phyloP scores from a whole-genome alignment of 37 sponge, comb jelly and placozoan genomes.

The Eunapius fragilis region DNA sequence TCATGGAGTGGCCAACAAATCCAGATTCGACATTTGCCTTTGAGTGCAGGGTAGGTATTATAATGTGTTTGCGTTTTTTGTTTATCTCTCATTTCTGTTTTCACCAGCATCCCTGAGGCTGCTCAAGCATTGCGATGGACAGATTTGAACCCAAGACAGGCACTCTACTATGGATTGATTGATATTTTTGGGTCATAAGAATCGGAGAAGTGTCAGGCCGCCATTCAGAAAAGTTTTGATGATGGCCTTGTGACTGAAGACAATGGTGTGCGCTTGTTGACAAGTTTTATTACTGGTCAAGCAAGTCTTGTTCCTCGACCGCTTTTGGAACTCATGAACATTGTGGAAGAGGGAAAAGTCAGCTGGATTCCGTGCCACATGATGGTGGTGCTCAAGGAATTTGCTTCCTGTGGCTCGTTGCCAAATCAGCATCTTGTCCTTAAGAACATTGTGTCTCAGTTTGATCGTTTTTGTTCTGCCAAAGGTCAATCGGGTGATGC shows the following conservation, averaged over 20 bases:
- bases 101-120: too few relatives aligned
- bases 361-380: background rate
- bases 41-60: too few relatives aligned
- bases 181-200: too few relatives aligned
- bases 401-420: background rate
- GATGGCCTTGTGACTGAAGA: background rate
- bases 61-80: too few relatives aligned
- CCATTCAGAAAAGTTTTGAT: background rate
- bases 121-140: too few relatives aligned
- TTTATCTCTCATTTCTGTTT: too few relatives aligned
- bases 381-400: background rate
- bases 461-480: background rate
- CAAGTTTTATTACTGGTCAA: background rate
- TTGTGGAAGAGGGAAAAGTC: background rate
- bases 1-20: too few relatives aligned
- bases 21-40: too few relatives aligned
- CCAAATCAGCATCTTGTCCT: background rate
- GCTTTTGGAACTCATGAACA: background rate
- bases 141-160: too few relatives aligned
- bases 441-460: background rate
- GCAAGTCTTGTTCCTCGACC: background rate
- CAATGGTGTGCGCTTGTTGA: background rate
- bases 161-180: too few relatives aligned
- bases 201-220: background rate
- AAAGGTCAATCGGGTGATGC: background rate